Base-by-base conservation (phyloP, 2,888 invertebrate genomes). In the Plebejus argus region DNA sequence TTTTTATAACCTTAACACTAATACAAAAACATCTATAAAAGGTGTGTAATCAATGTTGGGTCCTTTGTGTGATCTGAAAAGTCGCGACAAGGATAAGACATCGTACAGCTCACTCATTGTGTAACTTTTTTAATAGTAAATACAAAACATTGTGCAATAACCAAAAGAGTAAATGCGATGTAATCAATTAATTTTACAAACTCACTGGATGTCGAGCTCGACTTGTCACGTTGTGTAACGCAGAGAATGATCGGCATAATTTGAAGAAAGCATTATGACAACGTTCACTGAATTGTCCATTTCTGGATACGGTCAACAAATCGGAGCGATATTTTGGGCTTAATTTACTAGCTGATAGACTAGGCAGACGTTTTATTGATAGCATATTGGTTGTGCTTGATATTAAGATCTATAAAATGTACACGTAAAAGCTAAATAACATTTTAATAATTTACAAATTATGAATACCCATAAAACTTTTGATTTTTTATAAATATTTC, bases 161-260 rank as follows among this genome's bases (percentile, higher is more conserved):
- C 74, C 66, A 76, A 23, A 71, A n/a, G 39, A 49, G 18, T 72
- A 45, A 45, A 10, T 45, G 45, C 45, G 10, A 77, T 39, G 45
- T 49, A 56, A 72, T 10, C 72, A 71, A 20, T 18, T 5, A 33
- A 18, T 23, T n/a, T 76, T 76, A 61, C 72, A 78, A 74, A 82
- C 91, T 91, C 84, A 94, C 93, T 80, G 89, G 88, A 78, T 89
- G 82, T 78, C 82, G 89, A 1, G 89, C 89, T 82, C 89, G 90
- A 78, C 80, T 86, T 4, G 89, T 87, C 53, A 90, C 79, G 82
- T 87, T 87, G 82, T 92, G 91, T 76, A 93, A 83, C 7, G 83
- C 86, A 35, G 90, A 87, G 20, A 91, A 86, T 10, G 92, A 89
- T 86, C 87, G 89, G 81, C 91, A 92, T 76, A 93, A 85, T 82